Evolutionary conservation across 2,113 vertebrate species (phyloP).

Genomic region (Ictidomys tridecemlineatus): DNA sequence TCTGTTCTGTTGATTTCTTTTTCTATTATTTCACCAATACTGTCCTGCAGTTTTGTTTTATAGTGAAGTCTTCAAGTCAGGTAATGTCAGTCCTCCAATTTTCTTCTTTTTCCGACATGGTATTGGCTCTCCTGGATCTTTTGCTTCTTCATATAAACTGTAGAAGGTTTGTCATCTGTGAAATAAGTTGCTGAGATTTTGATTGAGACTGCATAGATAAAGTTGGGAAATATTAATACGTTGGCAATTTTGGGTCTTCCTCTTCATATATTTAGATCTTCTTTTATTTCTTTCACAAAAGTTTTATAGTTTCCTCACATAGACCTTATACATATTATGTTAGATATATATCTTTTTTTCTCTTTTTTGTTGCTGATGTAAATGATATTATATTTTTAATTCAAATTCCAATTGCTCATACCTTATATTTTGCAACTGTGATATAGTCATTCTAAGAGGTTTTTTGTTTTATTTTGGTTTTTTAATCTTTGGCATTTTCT

Average conservation of each 20-base stretch:
- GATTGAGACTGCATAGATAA: not conserved
- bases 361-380: not conserved
- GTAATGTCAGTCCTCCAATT: not conserved
- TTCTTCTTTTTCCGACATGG: not conserved
- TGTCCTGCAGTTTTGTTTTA: not conserved
- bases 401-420: not conserved
- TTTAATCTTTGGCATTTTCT: not conserved
- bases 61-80: not conserved
- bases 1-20: not conserved
- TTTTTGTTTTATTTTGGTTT: not conserved
- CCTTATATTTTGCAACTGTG: not conserved
- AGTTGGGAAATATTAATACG: not conserved
- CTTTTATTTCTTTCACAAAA: not conserved
- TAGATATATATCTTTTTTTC: not conserved
- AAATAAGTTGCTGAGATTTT: conserved; percentile 47
- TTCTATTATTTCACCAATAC: not conserved
- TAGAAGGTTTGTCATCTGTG: not conserved
- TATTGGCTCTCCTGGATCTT: not conserved
- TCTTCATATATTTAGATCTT: not conserved
- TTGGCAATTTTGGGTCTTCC: not conserved
- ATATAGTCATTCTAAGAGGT: not conserved
- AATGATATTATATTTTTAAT: not conserved
- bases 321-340: not conserved
- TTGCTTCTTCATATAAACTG: not conserved
- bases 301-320: not conserved